Conservation (phyloP, 2,888 invertebrate species). For the Tuberolachnus salignus region DNA sequence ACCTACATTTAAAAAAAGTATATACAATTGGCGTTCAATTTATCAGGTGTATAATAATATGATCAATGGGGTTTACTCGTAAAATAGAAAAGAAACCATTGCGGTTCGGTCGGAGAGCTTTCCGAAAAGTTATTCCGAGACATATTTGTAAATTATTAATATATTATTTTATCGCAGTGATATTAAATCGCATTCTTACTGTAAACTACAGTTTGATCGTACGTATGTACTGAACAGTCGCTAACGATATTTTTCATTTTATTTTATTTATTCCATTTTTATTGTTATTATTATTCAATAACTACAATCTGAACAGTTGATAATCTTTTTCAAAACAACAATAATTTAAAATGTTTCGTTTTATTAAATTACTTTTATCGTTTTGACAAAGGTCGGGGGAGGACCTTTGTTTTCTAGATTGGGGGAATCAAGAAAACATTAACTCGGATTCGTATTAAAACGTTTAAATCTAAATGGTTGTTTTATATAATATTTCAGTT, state of each 20-base stretch:
- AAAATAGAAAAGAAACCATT: neutral
- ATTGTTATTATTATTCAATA: no score
- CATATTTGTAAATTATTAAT: neutral
- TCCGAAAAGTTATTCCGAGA: constrained; percentile 33
- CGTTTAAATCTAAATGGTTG: neutral
- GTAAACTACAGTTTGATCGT: neutral
- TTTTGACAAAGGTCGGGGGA: no score
- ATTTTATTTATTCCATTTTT: no score
- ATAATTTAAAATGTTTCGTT: no score
- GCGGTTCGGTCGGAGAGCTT: constrained; percentile 28
- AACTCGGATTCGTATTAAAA: no score
- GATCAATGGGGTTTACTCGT: neutral
- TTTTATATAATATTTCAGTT: neutral
- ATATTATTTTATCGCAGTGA: no score
- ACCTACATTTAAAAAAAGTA: no score
- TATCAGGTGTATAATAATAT: neutral
- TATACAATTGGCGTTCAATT: neutral
- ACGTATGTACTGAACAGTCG: neutral
- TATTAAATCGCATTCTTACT: neutral
- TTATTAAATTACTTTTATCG: no score
- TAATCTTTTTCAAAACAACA: no score
- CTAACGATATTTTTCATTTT: neutral
- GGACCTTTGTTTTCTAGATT: no score
- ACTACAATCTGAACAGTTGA: no score
- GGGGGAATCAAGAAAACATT: no score